Base-by-base conservation (phyloP, 1,140 invertebrate genomes). In the Antheraea pernyi region DNA sequence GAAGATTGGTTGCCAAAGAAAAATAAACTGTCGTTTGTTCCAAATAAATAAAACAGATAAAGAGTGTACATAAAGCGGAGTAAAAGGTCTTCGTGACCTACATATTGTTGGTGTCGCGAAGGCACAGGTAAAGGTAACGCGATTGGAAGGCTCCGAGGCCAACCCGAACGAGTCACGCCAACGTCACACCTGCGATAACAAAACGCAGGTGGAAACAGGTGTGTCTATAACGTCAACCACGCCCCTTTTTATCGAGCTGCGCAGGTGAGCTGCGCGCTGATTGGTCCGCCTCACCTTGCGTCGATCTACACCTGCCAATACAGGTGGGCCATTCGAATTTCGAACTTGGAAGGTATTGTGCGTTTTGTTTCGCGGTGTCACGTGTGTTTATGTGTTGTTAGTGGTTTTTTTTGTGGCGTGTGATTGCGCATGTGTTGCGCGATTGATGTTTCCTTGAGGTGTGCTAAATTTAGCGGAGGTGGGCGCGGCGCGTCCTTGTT, bases 401-500 rank as follows among this genome's bases (percentile, higher is more conserved):
- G 7, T 62, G 13, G 39, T 42, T 46, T 7, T 13, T 53, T 68
- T 58, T 67, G 69, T 67, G 37, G 67, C 74, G 46, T 78, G 76
- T 68, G 74, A 79, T 73, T 78, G 89, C 89, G 89, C 89, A 91
- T 91, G 89, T 91, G 86, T 91, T 82, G 82, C 78, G 77, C 81
- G 82, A 91, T 91, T 89, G 89, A 91, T 89, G 87, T 91, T 91
- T 89, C 80, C 87, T 89, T 89, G 86, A 91, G 89, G 89, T 91
- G 87, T 77, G 81, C 84, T 89, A 87, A 85, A 88, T 89, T 84
- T 85, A 84, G 88, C 67, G 70, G 81, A 86, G 86, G 89, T 87
- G 86, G 78, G 76, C 58, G 80, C 75, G 73, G 65, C 71, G 71
- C 79, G 75, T 67, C 79, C 79, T 82, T 80, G 19, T 9, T 13